Evolutionary conservation across 2,888 invertebrate species (phyloP), one percentile per base, ranked within the genome.

Genomic region (Pediacus dermestoides): DNA sequence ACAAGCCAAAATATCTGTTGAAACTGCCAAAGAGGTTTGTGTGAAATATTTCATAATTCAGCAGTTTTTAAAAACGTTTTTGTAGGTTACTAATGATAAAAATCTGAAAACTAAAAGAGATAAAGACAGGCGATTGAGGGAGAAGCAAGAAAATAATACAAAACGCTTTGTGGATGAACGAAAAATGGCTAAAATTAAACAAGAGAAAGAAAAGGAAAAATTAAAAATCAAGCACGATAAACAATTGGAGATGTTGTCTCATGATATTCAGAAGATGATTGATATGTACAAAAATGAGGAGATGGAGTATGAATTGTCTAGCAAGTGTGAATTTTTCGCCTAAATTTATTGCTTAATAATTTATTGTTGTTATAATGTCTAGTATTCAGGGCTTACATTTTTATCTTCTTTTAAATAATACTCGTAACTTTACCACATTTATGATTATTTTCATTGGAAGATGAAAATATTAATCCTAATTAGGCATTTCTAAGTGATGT

Each of bases 81-180:
- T 27, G n/a, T 42, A 67, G 68, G 61, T 68, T 11, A 83, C 86
- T 64, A 90, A 88, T 68, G 99, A 99, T 69, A 97, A 97, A 72
- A 89, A 90, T 0, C 76, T 99, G 38, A 88, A 95, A 70, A 96
- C 95, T 39, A 94, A 97, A 61, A 93, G 92, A 44, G 99, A 99
- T 68, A 90, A 93, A 59, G 99, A 99, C 66, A 80, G 95, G 26
- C 78, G 95, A 27, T 76, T 95, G 38, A 76, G 90, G 15, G 94
- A 97, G 70, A 92, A 96, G 69, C 94, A 95, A 60, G 93, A 95
- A 65, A 96, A 95, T 67, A 96, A 96, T 67, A 94, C 93, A 35
- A 96, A 96, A 70, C 89, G 91, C 61, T 97, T 97, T 65, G 85
- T 95, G 76, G 96, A 97, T 55, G 96, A 97, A 70, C 78, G 92